Evolutionary conservation across 2,888 invertebrate genomes (phyloP).

Genomic region (Diplazon laetatorius): DNA sequence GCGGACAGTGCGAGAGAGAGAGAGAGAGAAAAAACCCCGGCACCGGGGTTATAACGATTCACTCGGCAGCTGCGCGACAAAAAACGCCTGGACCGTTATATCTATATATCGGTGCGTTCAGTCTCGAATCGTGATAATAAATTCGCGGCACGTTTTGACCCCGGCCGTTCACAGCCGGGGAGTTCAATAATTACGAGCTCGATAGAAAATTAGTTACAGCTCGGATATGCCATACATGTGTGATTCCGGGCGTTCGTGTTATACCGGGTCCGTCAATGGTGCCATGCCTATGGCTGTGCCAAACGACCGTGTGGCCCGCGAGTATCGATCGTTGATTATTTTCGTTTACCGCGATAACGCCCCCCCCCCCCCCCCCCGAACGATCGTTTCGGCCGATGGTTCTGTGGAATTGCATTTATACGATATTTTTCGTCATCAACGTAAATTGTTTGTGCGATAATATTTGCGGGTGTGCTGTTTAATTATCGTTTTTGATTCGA

Average conservation of each 20-base stretch:
- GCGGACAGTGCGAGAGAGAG: background rate
- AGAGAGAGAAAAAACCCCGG: background rate
- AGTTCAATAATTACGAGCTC: slow-evolving; percentile 77
- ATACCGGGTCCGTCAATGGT: background rate
- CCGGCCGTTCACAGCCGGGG: slow-evolving; percentile 40
- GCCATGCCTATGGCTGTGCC: slow-evolving; percentile 18
- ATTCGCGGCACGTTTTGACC: slow-evolving; percentile 72
- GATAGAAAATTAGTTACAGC: slow-evolving; percentile 76
- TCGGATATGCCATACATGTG: background rate
- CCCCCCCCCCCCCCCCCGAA: no score
- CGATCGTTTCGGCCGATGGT: background rate
- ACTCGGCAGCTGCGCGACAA: background rate
- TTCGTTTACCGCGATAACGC: slow-evolving; percentile 19
- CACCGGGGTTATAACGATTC: slow-evolving; percentile 3
- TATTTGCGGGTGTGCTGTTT: no score
- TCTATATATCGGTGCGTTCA: background rate
- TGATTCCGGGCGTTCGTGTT: background rate
- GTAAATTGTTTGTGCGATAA: no score
- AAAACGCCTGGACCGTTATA: slow-evolving; percentile 13
- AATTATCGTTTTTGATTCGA: no score
- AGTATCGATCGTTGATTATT: slow-evolving; percentile 43
- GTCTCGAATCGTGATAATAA: slow-evolving; percentile 64
- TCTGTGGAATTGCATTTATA: no score
- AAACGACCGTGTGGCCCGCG: slow-evolving; percentile 2
- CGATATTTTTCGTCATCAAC: background rate